Base-by-base conservation (phyloP, 2,888 invertebrate genomes). In the Formica aserva region DNA sequence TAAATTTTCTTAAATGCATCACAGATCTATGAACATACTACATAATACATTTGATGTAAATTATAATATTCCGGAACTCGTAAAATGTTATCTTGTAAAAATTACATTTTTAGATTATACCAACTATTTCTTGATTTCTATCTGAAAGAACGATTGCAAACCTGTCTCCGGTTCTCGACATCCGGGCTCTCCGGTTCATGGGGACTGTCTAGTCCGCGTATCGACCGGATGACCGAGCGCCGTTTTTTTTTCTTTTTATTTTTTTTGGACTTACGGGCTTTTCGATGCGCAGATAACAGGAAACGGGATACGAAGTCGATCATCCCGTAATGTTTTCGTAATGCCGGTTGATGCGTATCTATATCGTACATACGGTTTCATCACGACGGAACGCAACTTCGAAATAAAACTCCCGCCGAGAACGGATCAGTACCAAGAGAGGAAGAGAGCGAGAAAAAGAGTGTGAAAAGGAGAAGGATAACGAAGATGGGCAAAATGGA, bases 321-420 rank as follows among this genome's bases (percentile, higher is more conserved):
- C 86, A 86, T 86, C 69, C 66, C 52, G 86, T 86, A 88, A 89
- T 91, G 86, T 88, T 89, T 85, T 86, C 88, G 84, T 90, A 88
- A 89, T 89, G 85, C 82, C 65, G 75, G 29, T 13, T 41, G 90
- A 88, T 85, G 86, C 84, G 88, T 89, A 89, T 90, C 88, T 85
- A 2, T 52, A 76, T 62, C 48, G 55, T 87, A 77, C 85, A 86
- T 87, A 88, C 81, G 82, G 85, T 89, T 86, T 89, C 90, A 89
- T 90, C 87, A 72, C 57, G 87, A 71, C 71, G 55, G 66, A 83
- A 84, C 83, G 87, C 82, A 86, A 89, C 85, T 88, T 90, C 80
- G 87, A 87, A 89, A 85, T 88, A 89, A 89, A 90, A 85, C 86
- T 84, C 52, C 83, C 38, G 67, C 57, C 55, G 45, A 26, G 76